These are phyloP conservation scores for Trigoniulus corallinus DNA, from an alignment of 1,140 invertebrate species.

Conservation along the genomic window DNA sequence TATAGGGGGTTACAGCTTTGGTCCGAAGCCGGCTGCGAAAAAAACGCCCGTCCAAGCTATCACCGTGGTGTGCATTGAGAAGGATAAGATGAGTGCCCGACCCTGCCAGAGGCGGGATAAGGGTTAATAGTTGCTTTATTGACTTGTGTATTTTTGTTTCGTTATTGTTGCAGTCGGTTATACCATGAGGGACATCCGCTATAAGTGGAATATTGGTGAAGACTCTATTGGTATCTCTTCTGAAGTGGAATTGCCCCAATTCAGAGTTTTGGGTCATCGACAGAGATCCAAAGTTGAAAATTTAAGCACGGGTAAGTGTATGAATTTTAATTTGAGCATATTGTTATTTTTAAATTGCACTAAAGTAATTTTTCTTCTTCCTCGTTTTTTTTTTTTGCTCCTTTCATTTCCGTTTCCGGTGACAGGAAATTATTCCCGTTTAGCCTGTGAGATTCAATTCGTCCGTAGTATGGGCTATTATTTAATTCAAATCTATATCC, in stretches of 20 bases:
- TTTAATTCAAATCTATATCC: conserved; percentile 98
- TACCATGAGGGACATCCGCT: conserved; percentile 90
- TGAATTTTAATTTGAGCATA: no score
- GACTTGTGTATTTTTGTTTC: not conserved
- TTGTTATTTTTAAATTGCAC: not conserved
- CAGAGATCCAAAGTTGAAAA: conserved; percentile 9
- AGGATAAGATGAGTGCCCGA: no score
- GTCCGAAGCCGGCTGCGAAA: no score
- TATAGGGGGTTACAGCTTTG: no score
- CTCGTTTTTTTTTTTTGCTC: not conserved
- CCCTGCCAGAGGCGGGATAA: no score
- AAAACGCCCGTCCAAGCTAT: no score
- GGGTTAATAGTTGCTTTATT: no score
- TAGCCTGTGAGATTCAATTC: conserved; percentile 95
- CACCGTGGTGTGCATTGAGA: no score
- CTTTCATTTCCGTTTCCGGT: not conserved
- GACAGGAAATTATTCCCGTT: conserved; percentile 88
- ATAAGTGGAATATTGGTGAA: conserved; percentile 85
- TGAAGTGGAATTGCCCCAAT: conserved; percentile 85
- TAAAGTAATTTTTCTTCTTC: not conserved
- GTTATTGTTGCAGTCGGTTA: conserved; percentile 66
- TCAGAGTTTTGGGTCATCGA: conserved; percentile 43
- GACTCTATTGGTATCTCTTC: conserved; percentile 79
- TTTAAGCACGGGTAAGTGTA: conserved; percentile 17
- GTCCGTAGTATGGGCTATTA: conserved; percentile 97